A percentile compares a stretch with the other conserved stretches of the same genome.
Evolutionary conservation across 2,888 invertebrate species (phyloP).

Genomic region (Sesia apiformis): DNA sequence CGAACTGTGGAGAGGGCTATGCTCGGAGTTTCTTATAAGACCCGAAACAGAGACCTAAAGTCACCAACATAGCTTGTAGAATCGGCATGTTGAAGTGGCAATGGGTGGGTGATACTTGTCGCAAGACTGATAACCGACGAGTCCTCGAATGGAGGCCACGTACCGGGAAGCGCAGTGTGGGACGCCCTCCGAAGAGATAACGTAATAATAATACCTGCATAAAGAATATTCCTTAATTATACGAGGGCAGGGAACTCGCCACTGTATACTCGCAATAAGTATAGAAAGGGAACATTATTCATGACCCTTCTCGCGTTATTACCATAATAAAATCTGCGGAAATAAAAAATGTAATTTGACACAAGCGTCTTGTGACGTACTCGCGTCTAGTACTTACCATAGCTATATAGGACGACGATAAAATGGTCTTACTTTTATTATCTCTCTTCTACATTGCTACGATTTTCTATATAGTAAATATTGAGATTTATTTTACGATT

Average conservation of each 20-base stretch:
- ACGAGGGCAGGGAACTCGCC: conserved; percentile 8
- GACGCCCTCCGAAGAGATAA: too few relatives aligned
- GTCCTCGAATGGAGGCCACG: too few relatives aligned
- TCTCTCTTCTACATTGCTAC: not conserved
- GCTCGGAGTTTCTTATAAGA: too few relatives aligned
- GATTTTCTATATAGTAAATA: too few relatives aligned
- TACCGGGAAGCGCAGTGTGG: too few relatives aligned
- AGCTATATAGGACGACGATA: conserved; percentile 25
- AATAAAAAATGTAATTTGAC: conserved; percentile 59
- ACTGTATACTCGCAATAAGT: conserved; percentile 8
- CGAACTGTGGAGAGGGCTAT: too few relatives aligned
- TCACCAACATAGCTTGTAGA: too few relatives aligned
- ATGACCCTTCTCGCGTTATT: conserved; percentile 44
- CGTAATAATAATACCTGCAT: not conserved
- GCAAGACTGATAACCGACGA: too few relatives aligned
- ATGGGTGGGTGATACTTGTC: too few relatives aligned
- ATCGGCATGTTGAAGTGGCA: too few relatives aligned
- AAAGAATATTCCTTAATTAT: conserved; percentile 1
- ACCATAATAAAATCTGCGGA: conserved; percentile 54
- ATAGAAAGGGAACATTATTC: conserved; percentile 35
- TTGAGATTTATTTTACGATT: too few relatives aligned
- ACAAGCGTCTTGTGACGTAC: conserved; percentile 37
- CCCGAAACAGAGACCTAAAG: too few relatives aligned
- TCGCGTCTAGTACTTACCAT: conserved; percentile 30
- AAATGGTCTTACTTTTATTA: conserved; percentile 25